Evolutionary conservation across 2,888 invertebrate species (phyloP).

Genomic region (Bombyx huttoni): DNA sequence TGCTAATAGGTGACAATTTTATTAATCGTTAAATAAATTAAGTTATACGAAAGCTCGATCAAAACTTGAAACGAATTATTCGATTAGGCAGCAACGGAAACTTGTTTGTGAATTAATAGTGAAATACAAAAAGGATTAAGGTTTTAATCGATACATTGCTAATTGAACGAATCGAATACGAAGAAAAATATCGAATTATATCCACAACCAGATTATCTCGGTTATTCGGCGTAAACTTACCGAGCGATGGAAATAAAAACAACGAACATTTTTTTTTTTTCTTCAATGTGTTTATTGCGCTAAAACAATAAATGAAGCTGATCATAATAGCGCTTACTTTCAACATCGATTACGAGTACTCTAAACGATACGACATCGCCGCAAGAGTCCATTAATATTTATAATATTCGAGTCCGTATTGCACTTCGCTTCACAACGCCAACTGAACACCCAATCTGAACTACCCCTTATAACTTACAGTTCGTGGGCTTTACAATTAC

Average conservation of each 20-base stretch:
- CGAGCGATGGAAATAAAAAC: constrained; percentile 49
- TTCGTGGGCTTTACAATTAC: constrained; percentile 65
- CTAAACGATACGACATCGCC: constrained; percentile 62
- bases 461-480: constrained; percentile 65
- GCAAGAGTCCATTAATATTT: constrained; percentile 57
- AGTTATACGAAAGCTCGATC: too few species aligned
- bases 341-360: constrained; percentile 70
- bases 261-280: constrained; percentile 40
- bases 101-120: too few species aligned
- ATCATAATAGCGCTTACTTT: constrained; percentile 71
- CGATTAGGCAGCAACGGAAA: too few species aligned
- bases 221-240: constrained; percentile 32
- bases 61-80: too few species aligned
- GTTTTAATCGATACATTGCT: background rate
- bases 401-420: constrained; percentile 62
- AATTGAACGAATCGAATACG: too few species aligned
- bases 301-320: constrained; percentile 72
- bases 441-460: constrained; percentile 50
- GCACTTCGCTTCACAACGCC: constrained; percentile 60
- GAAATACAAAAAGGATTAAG: background rate
- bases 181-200: background rate
- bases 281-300: constrained; percentile 70
- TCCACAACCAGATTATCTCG: constrained; percentile 20
- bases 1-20: background rate
- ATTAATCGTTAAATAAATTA: background rate